Evolutionary conservation across 1,140 invertebrate genomes (phyloP), one percentile per base, ranked within the genome.

Genomic region (Diorhabda sublineata): DNA sequence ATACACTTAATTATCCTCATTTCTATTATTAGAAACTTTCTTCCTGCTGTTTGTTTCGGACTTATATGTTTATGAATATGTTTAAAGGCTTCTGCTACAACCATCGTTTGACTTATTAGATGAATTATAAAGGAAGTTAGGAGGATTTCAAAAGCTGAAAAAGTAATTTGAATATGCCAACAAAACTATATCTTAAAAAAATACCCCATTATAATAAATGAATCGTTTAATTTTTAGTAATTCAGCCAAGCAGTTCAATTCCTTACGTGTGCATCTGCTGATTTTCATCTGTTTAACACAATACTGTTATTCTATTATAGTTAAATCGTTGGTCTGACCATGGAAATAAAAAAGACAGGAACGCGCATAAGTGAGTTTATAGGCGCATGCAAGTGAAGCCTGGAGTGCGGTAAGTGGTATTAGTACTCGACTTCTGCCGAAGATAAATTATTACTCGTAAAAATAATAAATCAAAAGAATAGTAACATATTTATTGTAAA

Each of bases 1-100:
- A 70, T 68, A 56, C 69, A 73, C 45, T 68, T 70, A 5, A 70
- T 45, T n/a, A 70, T 59, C 9, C 71, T 57, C n/a, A 70, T 68
- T 57, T 68, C 61, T 42, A 65, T 70, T 6, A 67, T 26, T 5
- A 67, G 11, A 5, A 66, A 8, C 57, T 42, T 63, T 8, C 41
- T 11, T 11, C 6, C 42, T 43, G 4, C n/a, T 5, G 9, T 41
- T 6, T 65, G 11, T 41, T 52, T 45, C 3, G n/a, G 2, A 56
- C 61, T 58, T 47, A 70, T 66, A 63, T 70, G 66, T 42, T 57
- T 45, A 45, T 70, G 69, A 3, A 73, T n/a, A 56, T 44, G 63
- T 42, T 59, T 68, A 52, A 73, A 70, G 4, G 69, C 69, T 52
- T 66, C 65, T 8, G 60, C 58, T 0, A 70, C 7, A 9, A 68